Percentiles rank a stretch among this genome's conserved stretches.
phyloP scores from a whole-genome alignment of 2,797 vertebrate species.

The Malacoctenus gilli region DNA sequence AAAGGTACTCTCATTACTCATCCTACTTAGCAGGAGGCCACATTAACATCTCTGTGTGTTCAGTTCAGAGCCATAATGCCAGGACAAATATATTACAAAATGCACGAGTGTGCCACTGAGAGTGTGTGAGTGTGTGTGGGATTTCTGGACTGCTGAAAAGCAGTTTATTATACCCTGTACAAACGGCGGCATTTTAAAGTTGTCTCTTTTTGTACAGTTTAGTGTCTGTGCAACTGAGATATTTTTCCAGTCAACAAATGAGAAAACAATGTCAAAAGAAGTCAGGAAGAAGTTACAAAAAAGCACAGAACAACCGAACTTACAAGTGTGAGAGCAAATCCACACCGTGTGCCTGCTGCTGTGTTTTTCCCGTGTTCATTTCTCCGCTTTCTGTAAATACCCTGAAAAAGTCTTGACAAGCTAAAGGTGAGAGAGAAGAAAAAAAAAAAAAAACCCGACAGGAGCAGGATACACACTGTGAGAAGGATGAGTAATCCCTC shows the following conservation, averaged over 20 bases:
- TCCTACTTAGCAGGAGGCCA: slow-evolving; percentile 26
- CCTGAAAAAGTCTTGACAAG: slow-evolving; percentile 20
- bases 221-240: too few species aligned
- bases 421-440: slow-evolving; percentile 9
- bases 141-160: slow-evolving; percentile 3
- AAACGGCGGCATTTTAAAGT: neutral
- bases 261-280: too few species aligned
- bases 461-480: neutral
- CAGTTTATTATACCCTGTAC: slow-evolving; percentile 1
- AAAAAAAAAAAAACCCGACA: neutral
- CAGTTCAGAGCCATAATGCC: slow-evolving; percentile 5
- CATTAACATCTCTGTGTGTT: slow-evolving; percentile 40
- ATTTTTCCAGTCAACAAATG: too few species aligned
- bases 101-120: slow-evolving; percentile 1
- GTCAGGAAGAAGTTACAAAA: too few species aligned
- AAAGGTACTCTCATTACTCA: slow-evolving; percentile 40
- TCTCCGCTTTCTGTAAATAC: neutral
- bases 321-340: too few species aligned
- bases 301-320: too few species aligned
- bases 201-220: too few species aligned
- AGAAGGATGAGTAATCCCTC: slow-evolving; percentile 20
- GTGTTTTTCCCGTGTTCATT: too few species aligned
- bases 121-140: slow-evolving; percentile 8
- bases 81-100: slow-evolving; percentile 26
- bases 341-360: too few species aligned